phyloP scores from a whole-genome alignment of 1,140 invertebrate species.

The Pararge aegeria region DNA sequence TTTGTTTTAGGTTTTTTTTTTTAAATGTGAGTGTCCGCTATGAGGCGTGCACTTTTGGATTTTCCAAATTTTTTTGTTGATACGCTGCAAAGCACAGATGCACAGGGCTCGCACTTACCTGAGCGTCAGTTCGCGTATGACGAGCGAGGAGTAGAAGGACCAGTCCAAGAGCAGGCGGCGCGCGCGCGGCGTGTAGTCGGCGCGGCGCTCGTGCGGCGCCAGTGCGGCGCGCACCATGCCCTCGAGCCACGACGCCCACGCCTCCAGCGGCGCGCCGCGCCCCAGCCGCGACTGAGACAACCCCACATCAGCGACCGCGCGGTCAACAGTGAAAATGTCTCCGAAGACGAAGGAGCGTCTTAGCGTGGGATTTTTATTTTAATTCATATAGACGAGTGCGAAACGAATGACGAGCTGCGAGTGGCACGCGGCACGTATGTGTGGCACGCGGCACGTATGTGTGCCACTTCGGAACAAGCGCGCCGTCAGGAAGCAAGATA shows the following conservation, averaged over 20 bases:
- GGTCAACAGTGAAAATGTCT: no score
- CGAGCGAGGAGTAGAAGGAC: slow-evolving; percentile 95
- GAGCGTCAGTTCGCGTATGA: slow-evolving; percentile 72
- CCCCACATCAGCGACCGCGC: neutral
- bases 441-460: neutral
- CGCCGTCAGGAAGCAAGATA: neutral
- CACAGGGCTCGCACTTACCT: slow-evolving; percentile 45
- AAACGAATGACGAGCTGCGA: no score
- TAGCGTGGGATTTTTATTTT: no score
- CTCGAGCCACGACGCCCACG: slow-evolving; percentile 99
- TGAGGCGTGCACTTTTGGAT: no score
- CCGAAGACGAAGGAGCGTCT: no score
- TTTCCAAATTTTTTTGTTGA: no score
- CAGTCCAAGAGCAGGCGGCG: slow-evolving; percentile 98
- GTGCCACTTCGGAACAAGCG: neutral
- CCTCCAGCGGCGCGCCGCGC: slow-evolving; percentile 95
- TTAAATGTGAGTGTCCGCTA: no score
- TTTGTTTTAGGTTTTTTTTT: no score
- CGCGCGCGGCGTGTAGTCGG: slow-evolving; percentile 93
- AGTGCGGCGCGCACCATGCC: slow-evolving; percentile 93
- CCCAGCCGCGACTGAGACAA: slow-evolving; percentile 86
- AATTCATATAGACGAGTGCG: no score
- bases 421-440: no score
- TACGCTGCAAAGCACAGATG: no score
- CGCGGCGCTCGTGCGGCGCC: slow-evolving; percentile 91